Base-by-base conservation (phyloP, 2,113 vertebrate species). In the Hippopotamus amphibius region DNA sequence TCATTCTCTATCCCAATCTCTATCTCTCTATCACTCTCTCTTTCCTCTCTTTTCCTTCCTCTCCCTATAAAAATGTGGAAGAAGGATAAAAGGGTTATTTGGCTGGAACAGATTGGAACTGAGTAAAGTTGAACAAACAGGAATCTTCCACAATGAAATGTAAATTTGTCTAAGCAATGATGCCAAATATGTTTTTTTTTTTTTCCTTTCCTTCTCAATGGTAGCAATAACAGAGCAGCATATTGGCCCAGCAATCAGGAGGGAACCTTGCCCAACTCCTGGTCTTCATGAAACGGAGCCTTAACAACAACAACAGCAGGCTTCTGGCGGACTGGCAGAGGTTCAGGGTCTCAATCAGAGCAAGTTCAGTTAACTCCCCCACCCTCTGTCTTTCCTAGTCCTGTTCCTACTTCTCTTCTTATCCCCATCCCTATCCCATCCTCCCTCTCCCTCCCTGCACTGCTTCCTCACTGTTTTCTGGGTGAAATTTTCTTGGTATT, bases 51-150 rank as follows among this genome's bases (percentile, higher is more conserved):
- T 74, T 59, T 86, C 12, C 26, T 46, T n/a, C 66, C 55, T 21
- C 6, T 43, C 19, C 41, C 37, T 90, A 66, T 21, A 76, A 85
- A 95, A 92, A 90, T 46, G 55, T 76, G 41, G 65, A 85, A 92
- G 63, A 97, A 77, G 48, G 41, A 30, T 76, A 22, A 97, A 97
- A 82, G 92, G 57, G 72, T 94, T 83, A 83, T 95, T 95, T 97
- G 94, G 69, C 82, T 96, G 93, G 95, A 98, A 96, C 93, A 95
- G 97, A 97, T 92, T 91, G 93, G 93, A 89, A 83, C 77, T 80
- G 89, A 98, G 91, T 91, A 89, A 98, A 87, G 66, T 88, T 93
- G 97, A 98, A 97, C 96, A 98, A 98, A 97, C 96, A 94, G 95
- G 98, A 84, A 96, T 96, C 94, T 95, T 97, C 90, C 91, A 97